Base-by-base conservation (phyloP, 2,888 invertebrate genomes). In the Pandemis cinnamomeana region DNA sequence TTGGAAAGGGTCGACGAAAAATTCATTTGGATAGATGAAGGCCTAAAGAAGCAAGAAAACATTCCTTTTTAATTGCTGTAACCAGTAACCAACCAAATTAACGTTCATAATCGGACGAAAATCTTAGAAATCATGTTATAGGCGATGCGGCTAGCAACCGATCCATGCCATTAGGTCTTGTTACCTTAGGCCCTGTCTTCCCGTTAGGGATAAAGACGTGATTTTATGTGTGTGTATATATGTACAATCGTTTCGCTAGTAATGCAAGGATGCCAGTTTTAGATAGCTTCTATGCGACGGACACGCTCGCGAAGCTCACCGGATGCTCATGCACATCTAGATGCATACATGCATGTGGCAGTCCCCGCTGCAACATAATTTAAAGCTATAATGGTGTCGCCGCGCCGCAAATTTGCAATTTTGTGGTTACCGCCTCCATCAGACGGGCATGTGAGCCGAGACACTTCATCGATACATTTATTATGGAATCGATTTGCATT, bases 401-500 rank as follows among this genome's bases (percentile, higher is more conserved):
- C 66, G 55, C 53, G 66, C 70, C 73, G 70, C 73, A 70, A 69
- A 73, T 69, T 74, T 66, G 73, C 73, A 74, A 74, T 74, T 70
- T 74, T 74, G 73, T 74, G 73, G 73, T 74, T 61, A 67, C 66
- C 53, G 73, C 70, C 69, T 70, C 73, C 61, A 74, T 74, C 73
- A 70, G 61, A 73, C 48, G 55, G 55, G 70, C 53, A 61, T 66
- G 36, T 67, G 70, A 70, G 72, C 62, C 67, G 67, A 53, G 69
- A 61, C 63, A 70, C 64, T 72, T 51, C 62, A 69, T 60, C 64
- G 67, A 72, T 67, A 70, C 61, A 74, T 74, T 72, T 67, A 67
- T 62, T 66, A 74, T 70, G 46, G 68, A 68, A 70, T 36, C 70
- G 73, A 74, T 74, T 74, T 74, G 73, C 73, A 74, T 74, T 74